Conservation (phyloP, 2,113 vertebrate genomes). For the Epinephelus moara region DNA sequence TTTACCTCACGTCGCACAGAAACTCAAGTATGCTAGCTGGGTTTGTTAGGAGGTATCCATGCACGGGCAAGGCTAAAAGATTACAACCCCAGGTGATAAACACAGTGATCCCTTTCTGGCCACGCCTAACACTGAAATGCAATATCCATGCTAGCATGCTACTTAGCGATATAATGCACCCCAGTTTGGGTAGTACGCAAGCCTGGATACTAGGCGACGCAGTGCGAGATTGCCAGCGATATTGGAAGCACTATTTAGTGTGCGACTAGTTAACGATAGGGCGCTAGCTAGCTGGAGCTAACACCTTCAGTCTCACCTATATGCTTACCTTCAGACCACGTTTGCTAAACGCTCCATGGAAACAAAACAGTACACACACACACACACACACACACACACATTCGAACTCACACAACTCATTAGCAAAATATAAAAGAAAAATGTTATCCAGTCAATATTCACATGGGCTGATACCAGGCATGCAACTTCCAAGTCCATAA, state of each 20-base stretch:
- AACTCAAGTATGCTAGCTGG: conserved; percentile 65
- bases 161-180: conserved; percentile 1
- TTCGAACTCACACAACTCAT: conserved; percentile 17
- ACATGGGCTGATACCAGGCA: conserved; percentile 66
- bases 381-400: conserved; percentile 24
- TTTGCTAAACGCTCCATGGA: not conserved
- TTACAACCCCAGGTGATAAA: conserved; percentile 58
- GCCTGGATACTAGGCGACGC: conserved; percentile 9
- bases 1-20: conserved; percentile 19
- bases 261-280: conserved; percentile 24
- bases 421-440: conserved; percentile 58
- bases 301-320: conserved; percentile 24
- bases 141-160: conserved; percentile 38
- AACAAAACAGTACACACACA: conserved; percentile 7
- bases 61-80: conserved; percentile 47
- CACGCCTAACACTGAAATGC: conserved; percentile 9
- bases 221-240: conserved; percentile 41
- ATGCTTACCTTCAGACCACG: conserved; percentile 17
- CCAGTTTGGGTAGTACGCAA: not conserved
- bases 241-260: conserved; percentile 71
- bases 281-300: conserved; percentile 36
- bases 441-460: conserved; percentile 42
- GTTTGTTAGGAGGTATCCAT: conserved; percentile 68
- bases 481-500: conserved; percentile 63
- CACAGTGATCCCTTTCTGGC: conserved; percentile 69